Conservation (phyloP, 2,888 invertebrate genomes). For the Anorthoa munda region DNA sequence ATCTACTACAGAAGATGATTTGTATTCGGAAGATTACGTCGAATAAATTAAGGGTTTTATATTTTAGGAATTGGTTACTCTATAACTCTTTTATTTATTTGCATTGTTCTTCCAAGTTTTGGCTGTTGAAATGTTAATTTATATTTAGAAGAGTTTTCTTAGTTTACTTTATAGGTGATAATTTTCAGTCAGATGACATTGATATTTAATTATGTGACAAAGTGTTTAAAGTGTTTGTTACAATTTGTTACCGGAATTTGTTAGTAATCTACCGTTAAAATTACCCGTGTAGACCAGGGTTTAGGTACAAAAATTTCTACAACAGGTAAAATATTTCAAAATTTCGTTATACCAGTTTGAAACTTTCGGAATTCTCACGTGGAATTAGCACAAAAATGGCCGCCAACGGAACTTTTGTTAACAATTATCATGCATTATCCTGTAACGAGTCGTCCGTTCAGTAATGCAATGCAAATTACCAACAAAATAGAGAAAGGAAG, state of each 20-base stretch:
- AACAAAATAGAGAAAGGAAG: constrained; percentile 48
- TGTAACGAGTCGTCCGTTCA: constrained; percentile 43
- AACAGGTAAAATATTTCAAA: constrained; percentile 30
- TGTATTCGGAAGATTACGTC: constrained; percentile 42
- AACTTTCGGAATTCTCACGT: constrained; percentile 56
- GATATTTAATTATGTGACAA: neutral
- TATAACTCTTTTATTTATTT: neutral
- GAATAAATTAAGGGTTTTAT: constrained; percentile 37
- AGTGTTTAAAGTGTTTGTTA: constrained; percentile 1
- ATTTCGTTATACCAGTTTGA: constrained; percentile 38
- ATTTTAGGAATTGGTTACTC: neutral
- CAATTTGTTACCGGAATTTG: no score
- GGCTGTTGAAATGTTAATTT: neutral
- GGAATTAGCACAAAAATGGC: constrained; percentile 59
- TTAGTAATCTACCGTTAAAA: no score
- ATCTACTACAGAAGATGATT: neutral
- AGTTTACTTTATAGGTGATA: neutral
- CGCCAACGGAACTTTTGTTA: constrained; percentile 72
- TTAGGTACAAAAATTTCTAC: neutral
- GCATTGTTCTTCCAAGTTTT: neutral
- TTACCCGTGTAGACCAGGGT: no score
- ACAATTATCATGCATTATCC: constrained; percentile 81
- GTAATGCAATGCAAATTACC: constrained; percentile 75
- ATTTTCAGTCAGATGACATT: neutral
- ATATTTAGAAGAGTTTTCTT: neutral